Conservation (phyloP, 2,888 invertebrate species). For the Harmothoe impar region DNA sequence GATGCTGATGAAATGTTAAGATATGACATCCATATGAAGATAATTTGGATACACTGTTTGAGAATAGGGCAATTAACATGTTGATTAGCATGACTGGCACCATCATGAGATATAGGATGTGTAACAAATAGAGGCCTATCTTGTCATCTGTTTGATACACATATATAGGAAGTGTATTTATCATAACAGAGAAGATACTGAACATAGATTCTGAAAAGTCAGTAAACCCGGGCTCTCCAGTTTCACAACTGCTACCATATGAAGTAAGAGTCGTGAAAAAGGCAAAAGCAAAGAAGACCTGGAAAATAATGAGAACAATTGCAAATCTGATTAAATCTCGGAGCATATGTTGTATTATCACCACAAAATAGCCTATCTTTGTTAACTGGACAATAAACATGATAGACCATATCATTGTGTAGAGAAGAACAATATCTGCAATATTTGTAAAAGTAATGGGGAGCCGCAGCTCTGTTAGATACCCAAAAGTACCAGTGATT, state of each 20-base stretch:
- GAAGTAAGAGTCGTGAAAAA: constrained; percentile 1
- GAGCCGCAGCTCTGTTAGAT: neutral
- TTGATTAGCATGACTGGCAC: neutral
- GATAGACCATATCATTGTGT: neutral
- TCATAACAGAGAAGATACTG: neutral
- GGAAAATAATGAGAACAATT: neutral
- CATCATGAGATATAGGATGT: constrained; percentile 1
- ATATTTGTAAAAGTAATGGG: neutral
- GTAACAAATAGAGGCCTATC: neutral
- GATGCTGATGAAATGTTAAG: neutral
- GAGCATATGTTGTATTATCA: neutral
- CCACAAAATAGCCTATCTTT: neutral
- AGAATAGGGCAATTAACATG: neutral
- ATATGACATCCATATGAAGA: neutral
- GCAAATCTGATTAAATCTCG: neutral
- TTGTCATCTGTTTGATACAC: neutral
- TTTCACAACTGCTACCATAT: neutral
- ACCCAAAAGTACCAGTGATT: neutral
- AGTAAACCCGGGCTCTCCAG: neutral
- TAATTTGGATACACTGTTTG: neutral
- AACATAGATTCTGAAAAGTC: neutral
- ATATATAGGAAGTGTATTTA: neutral
- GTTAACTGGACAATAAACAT: neutral
- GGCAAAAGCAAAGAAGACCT: neutral
- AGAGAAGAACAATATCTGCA: neutral